Evolutionary conservation across 2,797 vertebrate genomes (phyloP), one percentile per base, ranked within the genome.

Genomic region (Psittacula echo): DNA sequence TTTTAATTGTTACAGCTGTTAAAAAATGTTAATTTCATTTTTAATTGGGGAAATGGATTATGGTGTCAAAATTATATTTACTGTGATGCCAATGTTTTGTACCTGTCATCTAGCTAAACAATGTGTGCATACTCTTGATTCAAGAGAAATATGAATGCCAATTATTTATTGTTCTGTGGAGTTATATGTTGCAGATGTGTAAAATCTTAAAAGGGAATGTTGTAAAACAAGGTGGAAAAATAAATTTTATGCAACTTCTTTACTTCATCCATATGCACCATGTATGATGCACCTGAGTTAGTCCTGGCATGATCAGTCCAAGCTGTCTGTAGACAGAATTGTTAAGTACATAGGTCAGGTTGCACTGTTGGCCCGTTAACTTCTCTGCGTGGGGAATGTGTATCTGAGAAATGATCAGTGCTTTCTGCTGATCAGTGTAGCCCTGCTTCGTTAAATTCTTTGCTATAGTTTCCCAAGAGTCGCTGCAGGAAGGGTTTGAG

Each of bases 131-230:
- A 98, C 97, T 92, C 91, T 95, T 95, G 87, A 92, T 85, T 87
- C 95, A 78, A 92, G 87, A 92, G 87, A 93, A 89, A 93, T 53
- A 74, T 23, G 83, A 95, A 93, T 94, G 94, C 94, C 62, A 95
- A 83, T 98, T 97, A 98, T 98, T 98, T 98, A 98, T 98, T 98
- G 97, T 98, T 98, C 67, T 98, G 97, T 96, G 95, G 95, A 94
- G 80, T 96, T 98, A 58, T 87, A 94, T 96, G 96, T 98, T 98
- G 95, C 98, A 94, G 97, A 96, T 93, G 71, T 97, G 95, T 97
- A 95, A 98, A 98, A 95, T 93, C 88, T 74, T 98, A 95, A 98
- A 98, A 98, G 97, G 97, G 96, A 96, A 98, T 96, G 85, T 93
- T 96, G 93, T 98, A 97, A 98, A 98, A 97, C 82, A 84, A 97